Base-by-base conservation (phyloP, 2,113 vertebrate species). In the Nibea coibor region DNA sequence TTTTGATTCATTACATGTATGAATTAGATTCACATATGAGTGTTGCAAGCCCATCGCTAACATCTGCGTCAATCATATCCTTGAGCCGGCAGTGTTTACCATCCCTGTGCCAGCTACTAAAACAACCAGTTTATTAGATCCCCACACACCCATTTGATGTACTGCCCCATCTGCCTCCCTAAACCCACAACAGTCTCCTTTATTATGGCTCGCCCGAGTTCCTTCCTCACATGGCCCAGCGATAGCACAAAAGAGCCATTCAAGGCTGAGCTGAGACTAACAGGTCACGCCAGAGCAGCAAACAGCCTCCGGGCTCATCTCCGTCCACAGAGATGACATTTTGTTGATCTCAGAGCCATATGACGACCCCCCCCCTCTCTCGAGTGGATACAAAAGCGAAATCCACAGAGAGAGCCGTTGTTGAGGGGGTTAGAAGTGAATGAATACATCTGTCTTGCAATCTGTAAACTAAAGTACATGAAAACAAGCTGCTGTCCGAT, bases 191-290 rank as follows among this genome's bases (percentile, higher is more conserved):
- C 81, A 88, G 72, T 82, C 54, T 87, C 58, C 81, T 75, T 83
- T 86, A 39, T 92, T 91, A 87, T 90, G 75, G 72, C 48, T 53
- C 65, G 68, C 42, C 77, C 64, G 51, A 80, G 84, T 84, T 73
- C 42, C 71, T 88, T 14, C 82, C 71, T 56, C 62, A 54, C 72
- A 65, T 56, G 17, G 31, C 77, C 65, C 28, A 69, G 66, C 81
- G 9, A 26, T 67, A 39, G n/a, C 79, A 94, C 91, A 94, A 92
- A 35, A 91, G 87, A 88, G 61, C 81, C 87, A 87, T 94, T 94
- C 82, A 93, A 61, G 64, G 79, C 83, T 75, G 65, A 77, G 50
- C 73, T 71, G 82, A 78, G 66, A 72, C 88, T 83, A 81, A 75
- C 71, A 15, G 79, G 75, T 86, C 81, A 78, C 57, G 74, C 51